These are phyloP conservation scores for Harpegnathos saltator DNA, from an alignment of 1,140 invertebrate species.

Conservation along the genomic window DNA sequence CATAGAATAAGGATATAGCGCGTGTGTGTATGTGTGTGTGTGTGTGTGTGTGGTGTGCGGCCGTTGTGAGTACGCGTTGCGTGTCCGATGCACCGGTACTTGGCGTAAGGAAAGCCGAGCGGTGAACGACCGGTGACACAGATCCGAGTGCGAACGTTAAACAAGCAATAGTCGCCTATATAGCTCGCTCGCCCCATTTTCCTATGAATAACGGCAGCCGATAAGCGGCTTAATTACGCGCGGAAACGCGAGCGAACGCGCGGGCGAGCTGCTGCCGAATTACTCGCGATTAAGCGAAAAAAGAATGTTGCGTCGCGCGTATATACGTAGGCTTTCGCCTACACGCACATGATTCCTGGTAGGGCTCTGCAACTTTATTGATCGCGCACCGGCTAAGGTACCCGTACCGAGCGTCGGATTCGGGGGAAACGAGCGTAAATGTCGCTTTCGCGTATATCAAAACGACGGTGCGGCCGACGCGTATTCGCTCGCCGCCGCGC, in stretches of 20 bases:
- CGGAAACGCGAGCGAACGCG: no score
- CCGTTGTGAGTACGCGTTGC: conserved; percentile 30
- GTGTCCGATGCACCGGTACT: conserved; percentile 52
- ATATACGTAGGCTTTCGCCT: no score
- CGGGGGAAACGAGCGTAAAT: conserved; percentile 25
- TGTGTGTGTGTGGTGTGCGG: background rate
- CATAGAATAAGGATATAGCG: conserved; percentile 27
- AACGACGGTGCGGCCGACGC: background rate
- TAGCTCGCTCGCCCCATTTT: conserved; percentile 18
- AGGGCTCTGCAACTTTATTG: conserved; percentile 55
- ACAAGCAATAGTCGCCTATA: conserved; percentile 19
- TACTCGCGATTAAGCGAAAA: background rate
- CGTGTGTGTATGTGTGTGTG: no score
- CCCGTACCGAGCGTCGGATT: conserved; percentile 23
- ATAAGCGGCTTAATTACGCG: no score
- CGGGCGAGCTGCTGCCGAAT: background rate
- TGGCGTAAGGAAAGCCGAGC: conserved; percentile 59
- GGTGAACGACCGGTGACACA: conserved; percentile 61
- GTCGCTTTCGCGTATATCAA: background rate
- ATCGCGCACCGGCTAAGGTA: conserved; percentile 54
- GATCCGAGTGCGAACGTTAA: conserved; percentile 35
- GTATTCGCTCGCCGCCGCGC: no score
- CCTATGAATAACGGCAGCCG: background rate
- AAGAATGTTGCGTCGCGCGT: conserved; percentile 5
- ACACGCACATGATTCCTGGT: conserved; percentile 54